Evolutionary conservation across 2,113 vertebrate genomes (phyloP), one percentile per base, ranked within the genome.

Genomic region (Oreocharis arfaki): DNA sequence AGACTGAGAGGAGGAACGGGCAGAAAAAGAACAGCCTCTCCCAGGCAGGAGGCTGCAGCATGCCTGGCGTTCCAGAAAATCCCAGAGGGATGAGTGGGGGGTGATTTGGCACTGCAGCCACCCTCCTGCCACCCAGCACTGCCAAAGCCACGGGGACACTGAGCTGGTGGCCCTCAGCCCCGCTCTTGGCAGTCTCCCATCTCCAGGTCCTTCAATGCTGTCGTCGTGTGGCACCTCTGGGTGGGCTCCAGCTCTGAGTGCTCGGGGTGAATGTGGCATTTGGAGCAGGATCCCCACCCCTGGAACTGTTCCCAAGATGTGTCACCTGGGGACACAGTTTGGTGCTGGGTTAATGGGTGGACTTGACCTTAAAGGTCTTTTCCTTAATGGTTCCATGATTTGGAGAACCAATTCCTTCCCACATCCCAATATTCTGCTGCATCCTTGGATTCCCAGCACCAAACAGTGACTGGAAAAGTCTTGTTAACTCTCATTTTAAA

Each of bases 331-430:
- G 27, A 13, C 30, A 18, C 21, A 21, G 18, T 22, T 56, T 16
- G 57, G 9, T 21, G 57, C 30, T 56, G 75, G 26, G 10, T 30
- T 28, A 3, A 6, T 32, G 42, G 13, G 3, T 47, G 56, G 47
- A 4, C 5, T 49, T n/a, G 74, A 37, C 44, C 76, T 50, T 41
- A 10, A 64, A 57, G 32, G 27, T 26, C 11, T 88, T 65, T 44
- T 28, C 27, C 16, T 42, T 4, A 5, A 9, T 9, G 14, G 2
- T 50, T 37, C 17, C 33, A 0, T 42, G 26, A 2, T 76, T 69
- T 30, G 68, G 33, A 60, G 75, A 65, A 37, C 8, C 24, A 24
- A 1, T 59, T 71, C 65, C 70, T 64, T 68, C 79, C 23, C 8
- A 3, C n/a, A 4, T 14, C 18, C 69, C 61, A 26, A 9, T 17